These are phyloP conservation scores for Biston stratarius DNA, from an alignment of 2,888 invertebrate genomes.

Conservation along the genomic window DNA sequence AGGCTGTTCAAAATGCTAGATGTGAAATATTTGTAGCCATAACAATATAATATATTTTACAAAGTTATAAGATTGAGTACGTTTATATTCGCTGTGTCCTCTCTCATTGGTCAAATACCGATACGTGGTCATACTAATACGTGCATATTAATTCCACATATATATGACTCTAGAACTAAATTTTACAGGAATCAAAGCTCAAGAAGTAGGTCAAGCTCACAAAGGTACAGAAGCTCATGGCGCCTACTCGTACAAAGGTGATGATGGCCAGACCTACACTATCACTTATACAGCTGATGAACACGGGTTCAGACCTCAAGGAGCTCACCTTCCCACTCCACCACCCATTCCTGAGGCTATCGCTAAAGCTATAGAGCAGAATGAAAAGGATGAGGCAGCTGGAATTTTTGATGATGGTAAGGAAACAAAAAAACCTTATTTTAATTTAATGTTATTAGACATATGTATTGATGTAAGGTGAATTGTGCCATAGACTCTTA, in stretches of 20 bases:
- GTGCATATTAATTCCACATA: not conserved
- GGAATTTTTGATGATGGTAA: slow-evolving; percentile 83
- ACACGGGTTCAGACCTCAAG: slow-evolving; percentile 84
- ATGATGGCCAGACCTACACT: slow-evolving; percentile 85
- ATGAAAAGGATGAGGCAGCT: slow-evolving; percentile 79
- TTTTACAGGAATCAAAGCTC: slow-evolving; percentile 81
- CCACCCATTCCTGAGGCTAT: slow-evolving; percentile 87
- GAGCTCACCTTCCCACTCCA: slow-evolving; percentile 86
- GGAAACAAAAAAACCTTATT: slow-evolving; percentile 3
- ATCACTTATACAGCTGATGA: slow-evolving; percentile 86
- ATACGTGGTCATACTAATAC: not conserved
- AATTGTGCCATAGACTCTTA: not conserved
- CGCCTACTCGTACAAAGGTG: slow-evolving; percentile 85
- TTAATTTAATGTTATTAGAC: no score
- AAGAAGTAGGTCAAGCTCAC: slow-evolving; percentile 73
- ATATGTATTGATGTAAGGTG: no score
- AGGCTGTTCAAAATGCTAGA: no score
- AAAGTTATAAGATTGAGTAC: no score
- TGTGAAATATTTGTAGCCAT: no score
- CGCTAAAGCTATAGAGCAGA: slow-evolving; percentile 77
- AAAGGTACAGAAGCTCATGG: slow-evolving; percentile 78
- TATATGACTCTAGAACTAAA: not conserved
- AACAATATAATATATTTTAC: no score
- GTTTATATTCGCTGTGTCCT: no score
- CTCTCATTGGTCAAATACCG: no score